A percentile compares a stretch with the other conserved stretches of the same genome.
phyloP scores from a whole-genome alignment of 2,888 invertebrate genomes.

The Hypselothyrea guttata region DNA sequence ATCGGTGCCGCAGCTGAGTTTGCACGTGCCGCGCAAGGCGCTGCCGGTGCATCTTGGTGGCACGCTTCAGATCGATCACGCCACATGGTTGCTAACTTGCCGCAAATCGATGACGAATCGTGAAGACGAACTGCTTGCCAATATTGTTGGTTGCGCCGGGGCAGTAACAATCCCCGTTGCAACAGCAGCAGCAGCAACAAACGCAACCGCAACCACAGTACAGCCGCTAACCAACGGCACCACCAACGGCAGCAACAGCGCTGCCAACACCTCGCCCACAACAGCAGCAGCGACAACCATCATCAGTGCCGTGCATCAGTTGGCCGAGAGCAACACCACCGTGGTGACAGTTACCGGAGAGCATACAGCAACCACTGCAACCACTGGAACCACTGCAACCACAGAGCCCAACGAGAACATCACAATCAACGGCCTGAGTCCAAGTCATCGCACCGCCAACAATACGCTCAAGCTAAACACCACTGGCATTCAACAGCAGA shows the following conservation, averaged over 20 bases:
- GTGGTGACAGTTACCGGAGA: slow-evolving; percentile 57
- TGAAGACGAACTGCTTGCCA: slow-evolving; percentile 83
- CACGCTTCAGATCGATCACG: slow-evolving; percentile 92
- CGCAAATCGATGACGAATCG: slow-evolving; percentile 93
- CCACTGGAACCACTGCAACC: slow-evolving; percentile 48
- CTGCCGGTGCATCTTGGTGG: slow-evolving; percentile 95
- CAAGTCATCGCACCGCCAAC: slow-evolving; percentile 45
- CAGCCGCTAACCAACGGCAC: slow-evolving; percentile 38
- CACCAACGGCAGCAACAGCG: slow-evolving; percentile 40
- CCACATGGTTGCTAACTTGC: slow-evolving; percentile 91
- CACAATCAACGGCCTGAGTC: slow-evolving; percentile 73
- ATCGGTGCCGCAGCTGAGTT: slow-evolving; percentile 92
- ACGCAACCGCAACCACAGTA: slow-evolving; percentile 32
- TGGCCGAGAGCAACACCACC: slow-evolving; percentile 53
- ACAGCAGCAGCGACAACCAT: slow-evolving; percentile 79
- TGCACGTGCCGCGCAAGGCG: slow-evolving; percentile 94
- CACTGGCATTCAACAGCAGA: slow-evolving; percentile 41
- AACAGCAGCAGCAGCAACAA: slow-evolving; percentile 16
- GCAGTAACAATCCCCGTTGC: slow-evolving; percentile 12
- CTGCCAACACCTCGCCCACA: slow-evolving; percentile 47
- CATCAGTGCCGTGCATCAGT: slow-evolving; percentile 65
- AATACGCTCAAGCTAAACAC: slow-evolving; percentile 56
- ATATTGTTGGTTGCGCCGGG: slow-evolving; percentile 77
- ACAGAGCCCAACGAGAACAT: slow-evolving; percentile 78
- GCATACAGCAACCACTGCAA: slow-evolving; percentile 75